Conservation (phyloP, 1,140 invertebrate species). For the Nixonia krombeini region DNA sequence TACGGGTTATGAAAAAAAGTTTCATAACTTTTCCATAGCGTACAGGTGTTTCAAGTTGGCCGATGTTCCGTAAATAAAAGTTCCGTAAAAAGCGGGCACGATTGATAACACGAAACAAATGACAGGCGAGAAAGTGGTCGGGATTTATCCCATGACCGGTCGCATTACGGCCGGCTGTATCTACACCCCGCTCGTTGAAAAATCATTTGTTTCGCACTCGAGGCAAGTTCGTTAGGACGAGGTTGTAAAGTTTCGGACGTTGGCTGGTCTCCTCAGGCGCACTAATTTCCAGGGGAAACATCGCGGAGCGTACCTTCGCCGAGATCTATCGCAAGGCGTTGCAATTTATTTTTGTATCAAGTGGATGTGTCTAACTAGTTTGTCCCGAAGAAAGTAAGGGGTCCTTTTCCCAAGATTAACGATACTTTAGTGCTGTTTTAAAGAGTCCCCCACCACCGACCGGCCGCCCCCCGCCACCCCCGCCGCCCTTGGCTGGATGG, state of each 20-base stretch:
- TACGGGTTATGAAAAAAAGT: no score
- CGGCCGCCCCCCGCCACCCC: slow-evolving; percentile 22
- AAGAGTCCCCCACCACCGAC: slow-evolving; percentile 54
- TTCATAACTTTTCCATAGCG: no score
- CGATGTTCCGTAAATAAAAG: no score
- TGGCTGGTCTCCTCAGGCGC: slow-evolving; percentile 13
- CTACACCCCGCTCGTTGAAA: slow-evolving; percentile 24
- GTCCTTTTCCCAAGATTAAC: slow-evolving; percentile 67
- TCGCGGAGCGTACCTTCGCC: slow-evolving; percentile 23
- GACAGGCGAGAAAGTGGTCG: no score
- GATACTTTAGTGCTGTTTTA: slow-evolving; percentile 70
- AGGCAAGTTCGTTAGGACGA: slow-evolving; percentile 40
- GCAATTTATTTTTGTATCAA: slow-evolving; percentile 71
- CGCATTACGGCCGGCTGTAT: neutral
- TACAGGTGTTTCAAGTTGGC: no score
- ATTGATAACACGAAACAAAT: neutral
- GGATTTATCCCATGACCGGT: no score
- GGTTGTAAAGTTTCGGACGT: slow-evolving; percentile 44
- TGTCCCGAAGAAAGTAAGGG: slow-evolving; percentile 65
- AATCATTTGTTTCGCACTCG: slow-evolving; percentile 31
- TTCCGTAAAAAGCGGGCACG: no score
- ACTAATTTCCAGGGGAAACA: slow-evolving; percentile 55
- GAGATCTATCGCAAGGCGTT: slow-evolving; percentile 61
- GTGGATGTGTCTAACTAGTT: slow-evolving; percentile 69
- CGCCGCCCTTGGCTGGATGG: no score